Evolutionary conservation across 2,797 vertebrate genomes (phyloP).

Genomic region (Melanotaenia boesemani): DNA sequence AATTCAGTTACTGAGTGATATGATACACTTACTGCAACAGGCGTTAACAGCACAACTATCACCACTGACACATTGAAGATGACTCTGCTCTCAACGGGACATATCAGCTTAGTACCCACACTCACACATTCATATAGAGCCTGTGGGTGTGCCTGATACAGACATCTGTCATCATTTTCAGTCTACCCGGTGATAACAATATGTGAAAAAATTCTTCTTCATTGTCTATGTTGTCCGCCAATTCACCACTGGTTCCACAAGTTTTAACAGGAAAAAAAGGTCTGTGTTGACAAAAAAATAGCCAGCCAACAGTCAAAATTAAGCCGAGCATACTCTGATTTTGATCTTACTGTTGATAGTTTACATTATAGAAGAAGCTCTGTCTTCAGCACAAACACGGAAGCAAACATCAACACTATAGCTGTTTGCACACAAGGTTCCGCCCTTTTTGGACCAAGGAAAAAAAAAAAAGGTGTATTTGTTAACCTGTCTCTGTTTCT

Average conservation of each 20-base stretch:
- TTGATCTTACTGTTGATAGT: not conserved
- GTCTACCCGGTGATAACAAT: not conserved
- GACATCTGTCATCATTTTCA: conserved; percentile 7
- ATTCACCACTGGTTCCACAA: too few relatives aligned
- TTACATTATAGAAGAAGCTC: not conserved
- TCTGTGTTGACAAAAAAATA: too few relatives aligned
- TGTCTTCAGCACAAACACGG: too few relatives aligned
- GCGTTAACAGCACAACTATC: not conserved
- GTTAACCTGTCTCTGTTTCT: too few relatives aligned
- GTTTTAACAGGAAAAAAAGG: too few relatives aligned
- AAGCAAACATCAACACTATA: too few relatives aligned
- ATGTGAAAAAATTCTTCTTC: too few relatives aligned
- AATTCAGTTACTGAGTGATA: not conserved
- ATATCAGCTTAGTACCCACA: not conserved
- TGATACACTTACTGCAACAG: not conserved
- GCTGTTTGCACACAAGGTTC: too few relatives aligned
- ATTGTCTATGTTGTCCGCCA: too few relatives aligned
- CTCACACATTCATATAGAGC: not conserved
- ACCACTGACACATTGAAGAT: not conserved
- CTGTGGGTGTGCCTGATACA: not conserved
- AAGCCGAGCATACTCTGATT: not conserved
- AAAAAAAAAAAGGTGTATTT: too few relatives aligned
- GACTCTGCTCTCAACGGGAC: not conserved
- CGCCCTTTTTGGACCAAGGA: too few relatives aligned
- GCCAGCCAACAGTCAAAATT: too few relatives aligned